Base-by-base conservation (phyloP, 1,140 invertebrate species). In the Drosophila sulfurigaster region DNA sequence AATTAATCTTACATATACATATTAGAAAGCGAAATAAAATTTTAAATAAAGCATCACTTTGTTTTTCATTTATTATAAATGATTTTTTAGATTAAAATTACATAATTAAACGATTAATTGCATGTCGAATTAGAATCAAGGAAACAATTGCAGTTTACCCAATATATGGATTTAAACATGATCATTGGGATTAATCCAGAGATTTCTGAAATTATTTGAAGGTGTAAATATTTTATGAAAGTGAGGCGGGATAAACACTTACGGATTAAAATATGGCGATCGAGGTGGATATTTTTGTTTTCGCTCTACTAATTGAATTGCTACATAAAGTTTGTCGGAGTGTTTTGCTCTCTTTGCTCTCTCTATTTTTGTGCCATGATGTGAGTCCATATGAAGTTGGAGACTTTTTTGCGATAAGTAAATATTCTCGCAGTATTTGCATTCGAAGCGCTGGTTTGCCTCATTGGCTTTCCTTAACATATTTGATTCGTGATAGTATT, bases 21-120 rank as follows among this genome's bases (percentile, higher is more conserved):
- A 79, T 62, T 62, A 79, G 66, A 80, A 68, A 70, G 52, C 52
- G 78, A 78, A 79, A 76, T 79, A 67, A 88, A 64, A 73, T 87
- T 87, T 88, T 88, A 88, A 77, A 74, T 82, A 83, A 88, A 79
- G 57, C 49, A 81, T 74, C 20, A 35, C 32, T 41, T 51, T 13
- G 28, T 49, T 43, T 13, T 6, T 43, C 5, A 4, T 13, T 43
- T 13, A 43, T 43, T 43, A 13, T 43, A 35, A 35, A 35, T 43
- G 32, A 35, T 7, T 35, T 38, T 43, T 13, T 6, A 13, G 5
- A 43, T 5, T 5, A 4, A 43, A 43, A 43, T 43, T 13, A 13
- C 0, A 43, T 13, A 8, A 38, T 3, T n/a, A n/a, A n/a, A n/a
- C n/a, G n/a, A n/a, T 32, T 32, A 8, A 32, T 32, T 7, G 1